Evolutionary conservation across 2,113 vertebrate species (phyloP), one percentile per base, ranked within the genome.

Genomic region (Caretta caretta): DNA sequence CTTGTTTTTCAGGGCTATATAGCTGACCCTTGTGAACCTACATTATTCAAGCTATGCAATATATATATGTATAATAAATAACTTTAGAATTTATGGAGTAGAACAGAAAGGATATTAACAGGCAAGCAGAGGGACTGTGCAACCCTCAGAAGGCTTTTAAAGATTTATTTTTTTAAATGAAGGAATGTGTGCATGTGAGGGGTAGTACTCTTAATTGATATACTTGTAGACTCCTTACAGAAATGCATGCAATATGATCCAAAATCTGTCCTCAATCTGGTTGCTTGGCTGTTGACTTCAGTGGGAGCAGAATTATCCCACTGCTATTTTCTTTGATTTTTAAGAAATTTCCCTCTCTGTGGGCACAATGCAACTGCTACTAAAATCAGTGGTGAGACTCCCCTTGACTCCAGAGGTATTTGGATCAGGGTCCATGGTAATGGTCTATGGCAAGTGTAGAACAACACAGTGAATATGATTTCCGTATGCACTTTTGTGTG

Each of bases 51-150:
- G 96, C 95, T 97, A 97, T 97, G 96, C 96, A 97, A 97, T 97
- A 97, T 97, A 97, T 97, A 97, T 95, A 94, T 97, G 95, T 97
- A 97, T 97, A 97, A 97, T 97, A 97, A 97, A 97, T 97, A 97
- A 96, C 95, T 97, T 92, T 84, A 96, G 96, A 97, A 97, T 97
- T 97, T 97, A 97, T 97, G 96, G 96, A 97, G 97, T 97, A 96
- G 96, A 97, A 97, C 97, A 97, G 96, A 97, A 97, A 97, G 96
- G 95, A 97, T 96, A 97, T 97, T 97, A 97, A 97, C 96, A 97
- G 94, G 96, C 96, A 97, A 97, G 96, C 92, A 96, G 94, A 97
- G 96, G 97, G 97, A 96, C 88, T 96, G 96, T 95, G 97, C 97
- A 97, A 96, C 96, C 89, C 97, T 97, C 96, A 95, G 95, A 97